Base-by-base conservation (phyloP, 2,888 invertebrate genomes). In the Phania funesta region DNA sequence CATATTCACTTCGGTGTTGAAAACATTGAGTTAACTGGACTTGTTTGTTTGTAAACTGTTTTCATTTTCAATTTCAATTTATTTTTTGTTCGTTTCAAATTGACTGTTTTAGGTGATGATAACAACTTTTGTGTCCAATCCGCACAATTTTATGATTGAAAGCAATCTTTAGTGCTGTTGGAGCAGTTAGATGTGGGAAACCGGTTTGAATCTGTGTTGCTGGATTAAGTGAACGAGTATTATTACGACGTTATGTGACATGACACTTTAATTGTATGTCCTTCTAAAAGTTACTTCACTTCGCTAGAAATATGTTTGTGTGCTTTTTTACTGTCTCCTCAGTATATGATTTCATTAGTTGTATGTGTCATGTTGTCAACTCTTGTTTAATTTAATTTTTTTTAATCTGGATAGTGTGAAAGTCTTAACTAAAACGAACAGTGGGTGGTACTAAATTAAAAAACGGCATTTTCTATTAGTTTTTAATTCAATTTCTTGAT, bases 201-300 rank as follows among this genome's bases (percentile, higher is more conserved):
- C 35, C 4, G 11, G 9, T 38, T n/a, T 38, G 35, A 0, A 13
- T 38, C 3, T 38, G 35, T 38, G 8, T 38, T 38, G 13, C 2
- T 32, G 20, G 2, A 3, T 58, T n/a, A 41, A 62, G 13, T 16
- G 26, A 32, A 54, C 29, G n/a, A 22, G 4, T 20, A 44, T 52
- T 20, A 35, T 62, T 18, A 13, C 24, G 58, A 58, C 11, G 32
- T 64, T 64, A 54, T 74, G 29, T 67, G 58, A 67, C 48, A 56
- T 75, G 48, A 38, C 75, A 75, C 44, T 62, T 68, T 64, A 54
- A 62, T 50, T 71, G 65, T 65, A 1, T 65, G 52, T 62, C 44
- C 52, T 13, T 71, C 38, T 46, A 29, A 41, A 9, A 58, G 44
- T 50, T 20, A 8, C 35, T 64, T 20, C 16, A 13, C 20, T 48